A percentile compares a stretch with the other conserved stretches of the same genome.
phyloP scores from a whole-genome alignment of 2,888 invertebrate species.

The Ormyrus thymus region DNA sequence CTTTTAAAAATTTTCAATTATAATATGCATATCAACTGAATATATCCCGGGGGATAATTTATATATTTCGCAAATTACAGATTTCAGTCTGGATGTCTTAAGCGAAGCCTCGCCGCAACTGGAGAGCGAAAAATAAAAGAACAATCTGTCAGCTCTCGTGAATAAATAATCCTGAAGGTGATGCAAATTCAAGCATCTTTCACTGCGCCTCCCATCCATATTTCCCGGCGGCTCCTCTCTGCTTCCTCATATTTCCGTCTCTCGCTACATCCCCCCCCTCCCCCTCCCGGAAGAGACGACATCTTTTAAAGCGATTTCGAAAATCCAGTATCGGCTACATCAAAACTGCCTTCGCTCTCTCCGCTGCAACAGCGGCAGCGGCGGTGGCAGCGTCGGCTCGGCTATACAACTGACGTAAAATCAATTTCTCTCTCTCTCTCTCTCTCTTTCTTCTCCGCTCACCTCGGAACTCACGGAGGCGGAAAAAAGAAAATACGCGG shows the following conservation, averaged over 20 bases:
- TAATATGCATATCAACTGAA: too few relatives aligned
- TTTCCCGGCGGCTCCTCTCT: background rate
- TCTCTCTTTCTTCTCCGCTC: background rate
- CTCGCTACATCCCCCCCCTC: too few relatives aligned
- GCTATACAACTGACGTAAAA: slow-evolving; percentile 20
- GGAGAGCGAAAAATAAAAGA: background rate
- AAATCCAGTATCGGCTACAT: slow-evolving; percentile 27
- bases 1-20: background rate
- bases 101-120: too few relatives aligned
- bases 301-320: slow-evolving; percentile 40
- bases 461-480: background rate
- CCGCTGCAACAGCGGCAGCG: too few relatives aligned
- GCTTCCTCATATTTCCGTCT: background rate
- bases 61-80: too few relatives aligned
- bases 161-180: slow-evolving; percentile 19
- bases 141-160: slow-evolving; percentile 16
- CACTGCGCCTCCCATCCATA: background rate
- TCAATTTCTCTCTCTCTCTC: slow-evolving; percentile 26
- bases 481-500: background rate
- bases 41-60: too few relatives aligned
- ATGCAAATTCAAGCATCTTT: slow-evolving; percentile 27
- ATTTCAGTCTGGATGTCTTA: too few relatives aligned
- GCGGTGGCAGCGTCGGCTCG: background rate
- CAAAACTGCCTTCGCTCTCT: background rate
- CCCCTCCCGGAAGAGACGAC: background rate